Base-by-base conservation (phyloP, 2,888 invertebrate species). In the Scaptomyza tumidula region DNA sequence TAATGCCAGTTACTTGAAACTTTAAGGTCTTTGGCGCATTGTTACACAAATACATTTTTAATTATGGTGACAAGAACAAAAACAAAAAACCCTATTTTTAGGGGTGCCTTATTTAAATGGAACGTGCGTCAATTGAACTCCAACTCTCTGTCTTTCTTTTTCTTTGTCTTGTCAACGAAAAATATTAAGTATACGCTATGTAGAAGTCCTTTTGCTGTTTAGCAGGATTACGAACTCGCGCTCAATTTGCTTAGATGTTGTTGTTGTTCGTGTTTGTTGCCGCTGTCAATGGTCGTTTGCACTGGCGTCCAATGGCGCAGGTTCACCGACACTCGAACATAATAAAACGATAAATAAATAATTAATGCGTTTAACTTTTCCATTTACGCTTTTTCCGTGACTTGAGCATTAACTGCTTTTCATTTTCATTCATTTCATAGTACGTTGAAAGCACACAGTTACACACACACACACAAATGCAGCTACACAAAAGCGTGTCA, bases 351-450 rank as follows among this genome's bases (percentile, higher is more conserved):
- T 88, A 89, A 85, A 89, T 90, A 84, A 90, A 89, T 89, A 90
- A 90, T 89, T 90, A 90, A 90, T 89, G 80, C 75, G 78, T 78
- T 88, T 84, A 89, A 88, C 86, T 86, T 86, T 84, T 84, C 82
- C 88, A 86, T 89, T 89, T 88, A 81, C 86, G 77, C 81, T 81
- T 87, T 84, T 89, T 84, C 84, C 88, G 77, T 87, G 82, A 84
- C 82, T 82, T 78, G 83, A 81, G 78, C 80, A 83, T 84, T 84
- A 88, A 86, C 82, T 85, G 85, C 80, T 85, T 78, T 86, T 86
- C 81, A 86, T 86, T 85, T 86, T 78, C 86, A 86, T 85, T 84
- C 79, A 86, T 75, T 84, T 76, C 73, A 74, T 76, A 68, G 67
- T 58, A 70, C 37, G 62, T 9, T 41, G 5, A 44, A 54, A 19